Evolutionary conservation across 2,888 invertebrate genomes (phyloP).

Genomic region (Macrosiphum euphorbiae): DNA sequence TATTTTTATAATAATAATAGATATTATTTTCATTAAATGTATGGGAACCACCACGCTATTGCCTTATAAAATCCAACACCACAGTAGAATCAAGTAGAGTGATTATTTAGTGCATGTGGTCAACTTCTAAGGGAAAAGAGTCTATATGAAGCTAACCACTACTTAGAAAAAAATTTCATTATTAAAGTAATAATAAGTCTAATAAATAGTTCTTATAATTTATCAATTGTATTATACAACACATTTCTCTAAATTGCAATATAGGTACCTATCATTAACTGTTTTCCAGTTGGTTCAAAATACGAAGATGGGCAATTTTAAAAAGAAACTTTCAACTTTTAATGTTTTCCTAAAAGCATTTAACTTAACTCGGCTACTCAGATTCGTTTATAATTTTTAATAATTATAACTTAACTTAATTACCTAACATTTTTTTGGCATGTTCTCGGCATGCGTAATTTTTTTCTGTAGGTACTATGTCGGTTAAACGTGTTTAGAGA

Average conservation of each 20-base stretch:
- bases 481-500: no score
- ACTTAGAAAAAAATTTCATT: no score
- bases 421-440: neutral
- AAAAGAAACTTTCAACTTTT: neutral
- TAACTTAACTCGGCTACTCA: neutral
- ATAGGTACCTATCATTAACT: neutral
- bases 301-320: neutral
- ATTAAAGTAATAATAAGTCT: neutral
- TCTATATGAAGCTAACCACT: no score
- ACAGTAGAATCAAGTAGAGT: neutral
- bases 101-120: neutral
- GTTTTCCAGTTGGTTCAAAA: neutral
- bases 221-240: neutral
- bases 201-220: neutral
- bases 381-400: neutral
- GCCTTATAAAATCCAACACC: neutral
- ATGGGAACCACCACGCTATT: neutral
- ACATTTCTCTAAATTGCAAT: neutral
- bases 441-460: no score
- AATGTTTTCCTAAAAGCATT: neutral
- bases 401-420: neutral
- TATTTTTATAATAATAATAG: neutral
- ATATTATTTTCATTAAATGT: neutral
- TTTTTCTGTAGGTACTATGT: no score
- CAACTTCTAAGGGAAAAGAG: no score